Conservation (phyloP, 2,797 vertebrate species). For the Taeniopygia guttata region DNA sequence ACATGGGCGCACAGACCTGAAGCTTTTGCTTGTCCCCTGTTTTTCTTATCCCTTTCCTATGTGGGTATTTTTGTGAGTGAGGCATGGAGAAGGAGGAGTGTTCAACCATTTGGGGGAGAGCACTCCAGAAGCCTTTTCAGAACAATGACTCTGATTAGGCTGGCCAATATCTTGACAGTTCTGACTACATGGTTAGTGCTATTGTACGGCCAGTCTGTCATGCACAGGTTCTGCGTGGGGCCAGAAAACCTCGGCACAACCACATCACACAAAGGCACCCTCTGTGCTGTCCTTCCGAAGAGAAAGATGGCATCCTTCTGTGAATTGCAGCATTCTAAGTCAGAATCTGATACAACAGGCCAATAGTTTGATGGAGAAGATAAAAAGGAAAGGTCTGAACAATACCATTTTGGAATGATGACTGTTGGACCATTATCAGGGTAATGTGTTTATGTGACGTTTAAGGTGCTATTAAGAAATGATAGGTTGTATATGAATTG, state of each 20-base stretch:
- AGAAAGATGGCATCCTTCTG: not conserved
- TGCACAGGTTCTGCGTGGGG: accelerated
- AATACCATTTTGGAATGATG: accelerated
- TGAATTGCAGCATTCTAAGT: not conserved
- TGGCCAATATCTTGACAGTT: not conserved
- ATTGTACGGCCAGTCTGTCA: accelerated
- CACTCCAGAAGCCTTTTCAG: not conserved
- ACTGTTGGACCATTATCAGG: not conserved
- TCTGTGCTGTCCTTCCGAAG: not conserved
- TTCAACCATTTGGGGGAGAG: not conserved
- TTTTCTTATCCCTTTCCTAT: not conserved
- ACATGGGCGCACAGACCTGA: accelerated
- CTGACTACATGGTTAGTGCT: not conserved
- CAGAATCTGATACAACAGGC: not conserved
- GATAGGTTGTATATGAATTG: not conserved
- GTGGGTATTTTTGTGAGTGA: not conserved
- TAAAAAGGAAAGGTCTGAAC: not conserved
- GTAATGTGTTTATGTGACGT: not conserved
- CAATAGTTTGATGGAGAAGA: not conserved
- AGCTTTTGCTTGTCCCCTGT: not conserved
- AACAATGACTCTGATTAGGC: not conserved
- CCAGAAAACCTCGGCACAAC: not conserved
- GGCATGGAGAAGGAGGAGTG: accelerated
- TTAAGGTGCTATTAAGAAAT: not conserved
- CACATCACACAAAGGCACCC: not conserved